Evolutionary conservation across 2,113 vertebrate genomes (phyloP).

Genomic region (Gasterosteus nipponicus): DNA sequence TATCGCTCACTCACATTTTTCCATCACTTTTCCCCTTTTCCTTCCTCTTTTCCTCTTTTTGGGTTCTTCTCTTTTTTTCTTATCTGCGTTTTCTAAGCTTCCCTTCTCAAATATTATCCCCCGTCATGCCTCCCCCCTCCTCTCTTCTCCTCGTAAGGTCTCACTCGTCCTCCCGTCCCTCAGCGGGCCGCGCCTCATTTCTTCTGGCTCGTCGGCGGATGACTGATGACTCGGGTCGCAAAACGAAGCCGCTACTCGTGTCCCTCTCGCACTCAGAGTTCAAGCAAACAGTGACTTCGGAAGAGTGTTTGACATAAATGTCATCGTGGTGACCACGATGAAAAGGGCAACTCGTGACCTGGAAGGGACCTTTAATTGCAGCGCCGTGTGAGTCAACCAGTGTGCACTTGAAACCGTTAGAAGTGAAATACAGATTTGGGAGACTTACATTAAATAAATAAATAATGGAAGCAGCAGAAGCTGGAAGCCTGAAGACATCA

Average conservation of each 20-base stretch:
- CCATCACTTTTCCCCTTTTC: background rate
- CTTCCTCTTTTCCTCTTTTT: constrained; percentile 18
- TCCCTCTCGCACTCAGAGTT: constrained; percentile 39
- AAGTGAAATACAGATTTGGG: background rate
- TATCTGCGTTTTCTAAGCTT: constrained; percentile 49
- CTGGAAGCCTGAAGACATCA: no score
- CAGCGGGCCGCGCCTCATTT: constrained; percentile 42
- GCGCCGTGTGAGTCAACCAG: constrained; percentile 3
- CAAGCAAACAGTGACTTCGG: constrained; percentile 34
- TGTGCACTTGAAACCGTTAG: constrained; percentile 7
- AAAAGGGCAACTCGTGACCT: constrained; percentile 8
- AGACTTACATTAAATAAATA: no score
- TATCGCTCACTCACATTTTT: constrained; percentile 46
- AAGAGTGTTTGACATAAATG: constrained; percentile 41
- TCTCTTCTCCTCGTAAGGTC: constrained; percentile 48
- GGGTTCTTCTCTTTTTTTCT: constrained; percentile 2
- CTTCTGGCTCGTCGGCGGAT: constrained; percentile 65
- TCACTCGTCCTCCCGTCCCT: constrained; percentile 45
- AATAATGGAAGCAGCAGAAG: no score
- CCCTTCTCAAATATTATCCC: constrained; percentile 48
- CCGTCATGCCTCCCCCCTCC: constrained; percentile 30
- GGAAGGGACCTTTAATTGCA: constrained; percentile 23
- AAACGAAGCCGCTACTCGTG: no score
- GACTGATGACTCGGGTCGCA: constrained; percentile 59
- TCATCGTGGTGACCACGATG: constrained; percentile 13